Conservation (phyloP, 2,113 vertebrate genomes). For the Chloropsis cyanopogon region DNA sequence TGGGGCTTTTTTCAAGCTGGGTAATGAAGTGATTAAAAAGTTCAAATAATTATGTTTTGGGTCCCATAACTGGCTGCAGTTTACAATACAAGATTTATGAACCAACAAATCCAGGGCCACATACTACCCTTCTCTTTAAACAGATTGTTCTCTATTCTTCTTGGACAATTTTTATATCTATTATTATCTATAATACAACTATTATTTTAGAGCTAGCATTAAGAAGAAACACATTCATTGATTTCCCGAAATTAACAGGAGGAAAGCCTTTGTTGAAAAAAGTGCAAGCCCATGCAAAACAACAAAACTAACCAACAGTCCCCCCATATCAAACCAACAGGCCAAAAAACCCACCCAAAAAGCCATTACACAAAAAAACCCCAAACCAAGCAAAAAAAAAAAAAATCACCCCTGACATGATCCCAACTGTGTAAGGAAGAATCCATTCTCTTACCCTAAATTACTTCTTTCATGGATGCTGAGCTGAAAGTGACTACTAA, state of each 20-base stretch:
- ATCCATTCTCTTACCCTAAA: neutral
- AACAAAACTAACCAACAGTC: neutral
- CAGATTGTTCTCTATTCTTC: neutral
- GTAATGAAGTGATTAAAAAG: neutral
- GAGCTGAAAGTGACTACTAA: neutral
- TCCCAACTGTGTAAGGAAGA: neutral
- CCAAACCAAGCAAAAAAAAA: neutral
- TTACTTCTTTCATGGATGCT: neutral
- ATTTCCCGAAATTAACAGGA: neutral
- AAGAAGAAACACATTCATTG: neutral
- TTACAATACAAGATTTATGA: neutral
- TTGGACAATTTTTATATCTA: neutral
- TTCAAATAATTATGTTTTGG: neutral
- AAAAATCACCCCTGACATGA: neutral
- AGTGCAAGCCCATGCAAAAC: neutral
- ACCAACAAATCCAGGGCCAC: neutral
- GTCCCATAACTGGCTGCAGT: neutral
- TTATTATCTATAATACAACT: neutral
- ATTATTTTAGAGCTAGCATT: neutral
- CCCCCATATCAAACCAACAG: neutral
- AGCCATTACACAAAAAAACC: neutral
- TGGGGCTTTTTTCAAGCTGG: neutral
- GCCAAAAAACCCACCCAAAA: neutral
- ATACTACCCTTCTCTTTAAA: neutral
- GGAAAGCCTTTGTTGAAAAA: neutral